A percentile compares a stretch with the other conserved stretches of the same genome.
Conservation (phyloP, 2,797 vertebrate species). For the Oreochromis mossambicus region DNA sequence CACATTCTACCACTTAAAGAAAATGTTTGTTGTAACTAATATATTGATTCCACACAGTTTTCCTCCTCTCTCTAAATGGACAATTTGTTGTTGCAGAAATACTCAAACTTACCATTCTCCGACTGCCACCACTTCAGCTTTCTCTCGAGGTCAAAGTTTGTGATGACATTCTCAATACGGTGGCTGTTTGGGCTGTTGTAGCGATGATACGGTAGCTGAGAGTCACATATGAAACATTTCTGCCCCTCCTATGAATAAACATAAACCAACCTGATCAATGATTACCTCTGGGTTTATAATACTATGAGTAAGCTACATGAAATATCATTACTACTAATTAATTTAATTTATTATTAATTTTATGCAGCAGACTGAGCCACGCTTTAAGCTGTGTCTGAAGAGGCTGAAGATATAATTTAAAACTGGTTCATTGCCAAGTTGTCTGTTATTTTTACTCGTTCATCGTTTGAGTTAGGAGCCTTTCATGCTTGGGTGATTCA, state of each 20-base stretch:
- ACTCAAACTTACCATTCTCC: slow-evolving; percentile 78
- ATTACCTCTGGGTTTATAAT: not conserved
- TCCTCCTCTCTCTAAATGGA: not conserved
- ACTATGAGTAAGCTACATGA: not conserved
- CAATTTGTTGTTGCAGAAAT: not conserved
- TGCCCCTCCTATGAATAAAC: slow-evolving; percentile 74
- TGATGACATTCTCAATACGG: slow-evolving; percentile 82
- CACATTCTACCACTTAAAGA: not conserved
- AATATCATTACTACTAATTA: not conserved
- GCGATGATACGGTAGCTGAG: slow-evolving; percentile 74
- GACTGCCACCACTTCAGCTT: slow-evolving; percentile 91
- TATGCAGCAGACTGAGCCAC: not conserved
- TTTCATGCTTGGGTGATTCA: not conserved
- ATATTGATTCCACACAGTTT: not conserved
- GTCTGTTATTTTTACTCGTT: not conserved
- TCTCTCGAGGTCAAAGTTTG: slow-evolving; percentile 77
- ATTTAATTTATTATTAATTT: not conserved
- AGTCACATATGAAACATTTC: slow-evolving; percentile 90
- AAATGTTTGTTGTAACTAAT: not conserved
- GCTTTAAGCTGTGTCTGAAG: not conserved
- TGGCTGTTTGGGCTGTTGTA: slow-evolving; percentile 81
- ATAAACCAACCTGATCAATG: not conserved
- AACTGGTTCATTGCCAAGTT: not conserved
- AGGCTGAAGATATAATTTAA: not conserved
- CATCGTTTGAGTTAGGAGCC: not conserved